Evolutionary conservation across 2,888 invertebrate species (phyloP).

Genomic region (Oscheius sp.): DNA sequence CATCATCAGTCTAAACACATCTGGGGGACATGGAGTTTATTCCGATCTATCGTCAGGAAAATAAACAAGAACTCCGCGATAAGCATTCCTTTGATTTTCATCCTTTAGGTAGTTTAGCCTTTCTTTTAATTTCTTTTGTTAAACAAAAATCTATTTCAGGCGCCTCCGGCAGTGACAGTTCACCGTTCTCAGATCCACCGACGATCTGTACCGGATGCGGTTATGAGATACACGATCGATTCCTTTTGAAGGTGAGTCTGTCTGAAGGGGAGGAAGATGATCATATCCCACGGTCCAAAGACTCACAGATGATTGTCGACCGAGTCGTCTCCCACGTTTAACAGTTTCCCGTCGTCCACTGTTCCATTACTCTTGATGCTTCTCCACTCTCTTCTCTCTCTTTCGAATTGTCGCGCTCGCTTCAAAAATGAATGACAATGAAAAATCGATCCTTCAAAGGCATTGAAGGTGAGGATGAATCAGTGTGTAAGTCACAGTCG

Average conservation of each 20-base stretch:
- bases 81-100: not conserved
- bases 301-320: no score
- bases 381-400: not conserved
- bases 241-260: slow-evolving; percentile 50
- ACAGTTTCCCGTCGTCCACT: not conserved
- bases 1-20: not conserved
- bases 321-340: not conserved
- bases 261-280: not conserved
- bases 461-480: slow-evolving; percentile 17
- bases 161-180: slow-evolving; percentile 14
- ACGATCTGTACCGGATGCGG: slow-evolving; percentile 57
- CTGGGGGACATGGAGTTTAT: not conserved
- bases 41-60: no score
- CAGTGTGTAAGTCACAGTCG: slow-evolving; percentile 23
- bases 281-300: not conserved
- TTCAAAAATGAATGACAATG: slow-evolving; percentile 27
- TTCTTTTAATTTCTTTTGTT: not conserved
- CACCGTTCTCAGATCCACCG: slow-evolving; percentile 33
- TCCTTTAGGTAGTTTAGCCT: not conserved
- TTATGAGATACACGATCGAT: slow-evolving; percentile 56
- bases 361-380: not conserved
- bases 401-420: not conserved
- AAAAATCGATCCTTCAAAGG: slow-evolving; percentile 20
- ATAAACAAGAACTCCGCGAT: no score
- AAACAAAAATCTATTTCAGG: not conserved